These are phyloP conservation scores for Atta cephalotes DNA, from an alignment of 1,140 invertebrate species.

Conservation along the genomic window DNA sequence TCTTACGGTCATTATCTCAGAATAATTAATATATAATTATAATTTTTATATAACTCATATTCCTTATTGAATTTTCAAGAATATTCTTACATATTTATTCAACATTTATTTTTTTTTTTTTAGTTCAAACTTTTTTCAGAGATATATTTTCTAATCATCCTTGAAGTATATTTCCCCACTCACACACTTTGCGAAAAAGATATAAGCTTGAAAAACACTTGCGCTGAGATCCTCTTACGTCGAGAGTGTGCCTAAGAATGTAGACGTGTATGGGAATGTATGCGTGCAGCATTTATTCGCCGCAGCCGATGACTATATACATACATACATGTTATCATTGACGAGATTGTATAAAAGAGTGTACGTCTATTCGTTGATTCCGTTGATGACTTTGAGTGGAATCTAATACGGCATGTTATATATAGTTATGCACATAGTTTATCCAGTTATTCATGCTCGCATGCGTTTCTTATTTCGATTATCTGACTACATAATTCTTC, in stretches of 20 bases:
- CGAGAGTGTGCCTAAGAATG: neutral
- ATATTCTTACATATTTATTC: neutral
- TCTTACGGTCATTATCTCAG: neutral
- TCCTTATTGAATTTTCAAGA: neutral
- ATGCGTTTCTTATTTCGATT: neutral
- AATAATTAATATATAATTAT: neutral
- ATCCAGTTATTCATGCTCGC: neutral
- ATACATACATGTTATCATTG: conserved; percentile 14
- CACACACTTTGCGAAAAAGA: neutral
- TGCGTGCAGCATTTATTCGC: neutral
- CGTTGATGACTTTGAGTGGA: conserved; percentile 18
- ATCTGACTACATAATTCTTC: neutral
- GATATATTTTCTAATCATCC: neutral
- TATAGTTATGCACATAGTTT: conserved; percentile 7
- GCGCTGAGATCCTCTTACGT: neutral
- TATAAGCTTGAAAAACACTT: conserved; percentile 33
- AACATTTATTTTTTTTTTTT: neutral
- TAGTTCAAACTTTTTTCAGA: neutral
- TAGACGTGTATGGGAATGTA: too few relatives aligned
- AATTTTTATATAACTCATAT: neutral
- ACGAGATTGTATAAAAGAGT: conserved; percentile 47
- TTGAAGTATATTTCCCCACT: neutral
- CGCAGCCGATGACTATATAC: conserved; percentile 5
- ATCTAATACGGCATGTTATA: conserved; percentile 8
- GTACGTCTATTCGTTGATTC: conserved; percentile 37